phyloP scores from a whole-genome alignment of 2,888 invertebrate species.

The Lydus trimaculatus region DNA sequence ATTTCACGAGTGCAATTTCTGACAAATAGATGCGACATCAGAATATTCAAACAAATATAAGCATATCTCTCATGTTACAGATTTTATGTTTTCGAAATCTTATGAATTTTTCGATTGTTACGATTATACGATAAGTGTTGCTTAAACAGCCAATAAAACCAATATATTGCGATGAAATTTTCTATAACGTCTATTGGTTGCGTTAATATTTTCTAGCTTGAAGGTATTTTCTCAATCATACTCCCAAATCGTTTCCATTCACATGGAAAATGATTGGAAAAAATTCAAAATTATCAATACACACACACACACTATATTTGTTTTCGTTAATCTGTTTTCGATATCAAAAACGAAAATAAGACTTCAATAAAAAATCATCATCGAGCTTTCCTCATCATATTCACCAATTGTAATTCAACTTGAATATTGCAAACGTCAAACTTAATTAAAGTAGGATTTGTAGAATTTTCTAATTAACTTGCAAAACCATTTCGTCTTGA shows the following conservation, averaged over 20 bases:
- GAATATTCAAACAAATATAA: no score
- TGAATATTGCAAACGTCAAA: conserved; percentile 16
- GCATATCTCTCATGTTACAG: background rate
- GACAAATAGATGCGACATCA: no score
- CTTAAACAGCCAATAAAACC: background rate
- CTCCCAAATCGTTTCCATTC: background rate
- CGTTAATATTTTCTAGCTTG: background rate
- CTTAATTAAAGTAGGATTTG: conserved; percentile 29
- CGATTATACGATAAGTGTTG: background rate
- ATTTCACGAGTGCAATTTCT: no score
- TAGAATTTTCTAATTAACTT: conserved; percentile 25
- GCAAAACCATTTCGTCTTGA: conserved; percentile 7
- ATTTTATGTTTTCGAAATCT: background rate
- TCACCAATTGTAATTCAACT: background rate
- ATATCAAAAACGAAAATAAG: background rate
- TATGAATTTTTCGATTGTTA: background rate
- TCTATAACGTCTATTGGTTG: background rate
- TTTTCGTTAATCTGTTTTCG: no score
- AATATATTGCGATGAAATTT: background rate
- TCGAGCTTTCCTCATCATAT: background rate
- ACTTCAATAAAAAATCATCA: background rate
- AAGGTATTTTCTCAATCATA: background rate
- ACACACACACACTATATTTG: no score
- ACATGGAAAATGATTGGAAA: no score
- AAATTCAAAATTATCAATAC: background rate